These are phyloP conservation scores for Seira sanloemensis DNA, from an alignment of 2,888 invertebrate species.

Conservation along the genomic window DNA sequence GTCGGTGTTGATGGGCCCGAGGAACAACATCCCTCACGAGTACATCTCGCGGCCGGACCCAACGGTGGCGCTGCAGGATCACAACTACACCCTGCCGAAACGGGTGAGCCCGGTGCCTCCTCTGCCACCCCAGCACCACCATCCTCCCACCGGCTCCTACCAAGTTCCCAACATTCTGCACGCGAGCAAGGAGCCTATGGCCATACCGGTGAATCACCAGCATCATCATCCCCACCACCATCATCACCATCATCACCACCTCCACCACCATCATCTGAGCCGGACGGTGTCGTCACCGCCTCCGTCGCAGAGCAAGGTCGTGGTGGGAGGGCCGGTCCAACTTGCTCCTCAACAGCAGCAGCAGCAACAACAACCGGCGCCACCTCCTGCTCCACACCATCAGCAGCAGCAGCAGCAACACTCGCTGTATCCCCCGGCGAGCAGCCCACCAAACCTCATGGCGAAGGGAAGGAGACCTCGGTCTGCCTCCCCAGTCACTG, in stretches of 20 bases:
- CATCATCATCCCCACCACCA: slow-evolving; percentile 19
- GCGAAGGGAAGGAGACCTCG: slow-evolving; percentile 77
- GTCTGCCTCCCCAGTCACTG: slow-evolving; percentile 75
- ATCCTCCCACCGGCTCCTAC: neutral
- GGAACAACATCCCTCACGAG: slow-evolving; percentile 41
- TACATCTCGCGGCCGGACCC: slow-evolving; percentile 27
- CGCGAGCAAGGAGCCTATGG: neutral
- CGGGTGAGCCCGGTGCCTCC: slow-evolving; percentile 20
- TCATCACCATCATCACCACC: slow-evolving; percentile 22
- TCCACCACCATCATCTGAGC: slow-evolving; percentile 32
- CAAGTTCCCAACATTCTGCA: neutral
- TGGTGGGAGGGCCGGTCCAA: neutral
- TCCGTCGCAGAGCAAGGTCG: no score
- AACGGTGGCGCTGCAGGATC: slow-evolving; percentile 61
- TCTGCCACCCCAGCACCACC: neutral
- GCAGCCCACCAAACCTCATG: slow-evolving; percentile 22
- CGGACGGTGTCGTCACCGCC: slow-evolving; percentile 17
- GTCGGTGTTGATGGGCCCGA: slow-evolving; percentile 53
- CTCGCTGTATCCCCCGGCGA: neutral
- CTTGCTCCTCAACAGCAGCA: neutral
- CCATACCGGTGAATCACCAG: neutral
- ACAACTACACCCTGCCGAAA: slow-evolving; percentile 57
- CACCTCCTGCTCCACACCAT: neutral
- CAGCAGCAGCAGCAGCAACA: neutral
- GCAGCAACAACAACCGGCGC: slow-evolving; percentile 18